Conservation (phyloP, 2,888 invertebrate genomes). For the Cryptus viduatorius region DNA sequence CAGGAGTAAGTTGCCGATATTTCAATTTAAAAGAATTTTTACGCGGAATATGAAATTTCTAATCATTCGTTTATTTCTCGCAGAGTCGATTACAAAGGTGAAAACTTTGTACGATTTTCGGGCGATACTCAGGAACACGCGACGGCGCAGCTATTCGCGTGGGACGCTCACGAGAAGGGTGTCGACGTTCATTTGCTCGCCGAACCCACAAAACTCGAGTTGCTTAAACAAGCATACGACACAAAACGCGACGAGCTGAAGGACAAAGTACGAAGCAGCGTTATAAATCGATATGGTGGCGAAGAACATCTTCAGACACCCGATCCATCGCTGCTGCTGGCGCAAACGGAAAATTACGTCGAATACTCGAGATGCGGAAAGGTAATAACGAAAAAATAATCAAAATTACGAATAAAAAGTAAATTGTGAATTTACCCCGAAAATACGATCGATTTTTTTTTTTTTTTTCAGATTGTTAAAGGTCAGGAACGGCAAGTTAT, state of each 20-base stretch:
- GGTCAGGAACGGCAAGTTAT: slow-evolving; percentile 96
- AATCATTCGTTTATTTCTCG: slow-evolving; percentile 61
- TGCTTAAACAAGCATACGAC: slow-evolving; percentile 95
- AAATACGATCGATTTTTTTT: slow-evolving; percentile 7
- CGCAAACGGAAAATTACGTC: slow-evolving; percentile 98
- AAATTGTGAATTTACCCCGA: background rate
- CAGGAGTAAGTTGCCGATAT: slow-evolving; percentile 87
- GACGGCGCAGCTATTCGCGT: slow-evolving; percentile 97
- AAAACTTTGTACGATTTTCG: slow-evolving; percentile 97
- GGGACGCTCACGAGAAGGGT: slow-evolving; percentile 97
- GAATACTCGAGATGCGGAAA: slow-evolving; percentile 98
- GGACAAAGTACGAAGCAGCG: slow-evolving; percentile 92
- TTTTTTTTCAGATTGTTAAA: slow-evolving; percentile 85
- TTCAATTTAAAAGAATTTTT: background rate
- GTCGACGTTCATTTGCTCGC: slow-evolving; percentile 98
- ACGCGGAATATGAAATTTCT: background rate
- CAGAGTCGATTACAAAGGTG: slow-evolving; percentile 94
- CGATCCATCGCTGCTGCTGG: slow-evolving; percentile 94
- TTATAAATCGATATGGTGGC: slow-evolving; percentile 97
- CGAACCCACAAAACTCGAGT: slow-evolving; percentile 98
- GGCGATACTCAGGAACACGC: slow-evolving; percentile 97
- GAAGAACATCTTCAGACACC: slow-evolving; percentile 95
- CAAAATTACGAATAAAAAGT: background rate
- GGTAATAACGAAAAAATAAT: slow-evolving; percentile 80
- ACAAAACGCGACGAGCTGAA: slow-evolving; percentile 96